Conservation (phyloP, 2,888 invertebrate species). For the Athrips mouffetella region DNA sequence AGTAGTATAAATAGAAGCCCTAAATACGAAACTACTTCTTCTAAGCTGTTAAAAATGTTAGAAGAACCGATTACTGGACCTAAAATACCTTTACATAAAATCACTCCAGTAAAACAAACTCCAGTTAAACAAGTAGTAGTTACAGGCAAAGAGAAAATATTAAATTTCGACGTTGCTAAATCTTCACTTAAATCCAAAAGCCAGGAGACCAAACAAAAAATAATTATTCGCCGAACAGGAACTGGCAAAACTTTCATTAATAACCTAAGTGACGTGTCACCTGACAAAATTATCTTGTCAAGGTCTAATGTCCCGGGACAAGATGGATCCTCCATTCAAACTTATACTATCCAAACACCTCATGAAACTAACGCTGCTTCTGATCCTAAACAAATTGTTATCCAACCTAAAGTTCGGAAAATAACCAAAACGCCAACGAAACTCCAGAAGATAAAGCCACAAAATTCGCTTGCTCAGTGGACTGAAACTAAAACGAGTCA, state of each 20-base stretch:
- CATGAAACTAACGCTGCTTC: slow-evolving; percentile 40
- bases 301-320: slow-evolving; percentile 42
- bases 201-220: slow-evolving; percentile 61
- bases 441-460: slow-evolving; percentile 57
- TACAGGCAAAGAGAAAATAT: slow-evolving; percentile 64
- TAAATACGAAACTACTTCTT: slow-evolving; percentile 63
- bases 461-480: slow-evolving; percentile 47
- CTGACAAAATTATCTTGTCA: slow-evolving; percentile 67
- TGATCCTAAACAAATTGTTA: slow-evolving; percentile 59
- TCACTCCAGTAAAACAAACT: slow-evolving; percentile 40
- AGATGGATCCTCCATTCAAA: slow-evolving; percentile 61
- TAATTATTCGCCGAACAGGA: slow-evolving; percentile 64
- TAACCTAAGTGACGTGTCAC: slow-evolving; percentile 49
- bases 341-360: slow-evolving; percentile 64
- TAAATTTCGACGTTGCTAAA: slow-evolving; percentile 67
- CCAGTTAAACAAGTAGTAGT: slow-evolving; percentile 51
- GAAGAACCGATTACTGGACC: slow-evolving; percentile 63
- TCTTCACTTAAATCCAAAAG: slow-evolving; percentile 50
- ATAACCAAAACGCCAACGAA: slow-evolving; percentile 52
- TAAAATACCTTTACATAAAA: slow-evolving; percentile 44
- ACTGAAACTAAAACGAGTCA: slow-evolving; percentile 40
- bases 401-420: slow-evolving; percentile 64
- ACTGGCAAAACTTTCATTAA: slow-evolving; percentile 54
- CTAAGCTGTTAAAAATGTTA: slow-evolving; percentile 78
- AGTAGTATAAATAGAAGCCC: slow-evolving; percentile 33